Conservation (phyloP, 2,797 vertebrate genomes). For the Neostethus bicornis region DNA sequence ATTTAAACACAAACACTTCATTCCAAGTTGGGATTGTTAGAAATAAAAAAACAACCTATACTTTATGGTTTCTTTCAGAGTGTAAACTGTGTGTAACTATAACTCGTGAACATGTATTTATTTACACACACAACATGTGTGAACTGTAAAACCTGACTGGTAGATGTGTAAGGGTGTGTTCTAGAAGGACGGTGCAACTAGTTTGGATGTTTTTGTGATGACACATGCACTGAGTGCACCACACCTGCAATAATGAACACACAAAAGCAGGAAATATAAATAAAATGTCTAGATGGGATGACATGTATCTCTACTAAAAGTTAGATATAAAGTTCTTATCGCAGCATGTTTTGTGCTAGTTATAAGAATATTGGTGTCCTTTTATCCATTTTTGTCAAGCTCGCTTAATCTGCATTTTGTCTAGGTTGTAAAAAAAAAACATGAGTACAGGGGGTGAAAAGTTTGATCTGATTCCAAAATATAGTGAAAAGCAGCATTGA, state of each 20-base stretch:
- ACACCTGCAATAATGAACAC: not conserved
- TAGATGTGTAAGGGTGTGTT: not conserved
- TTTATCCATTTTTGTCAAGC: not conserved
- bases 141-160: not conserved
- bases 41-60: not conserved
- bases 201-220: not conserved
- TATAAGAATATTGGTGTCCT: not conserved
- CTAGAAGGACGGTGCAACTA: not conserved
- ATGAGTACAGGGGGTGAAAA: not conserved
- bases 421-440: not conserved
- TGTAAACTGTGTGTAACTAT: not conserved
- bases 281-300: not conserved
- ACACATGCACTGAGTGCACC: not conserved
- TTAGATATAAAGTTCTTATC: not conserved
- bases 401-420: not conserved
- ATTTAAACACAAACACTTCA: not conserved
- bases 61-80: too few relatives aligned
- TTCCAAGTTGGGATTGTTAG: not conserved
- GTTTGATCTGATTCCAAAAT: conserved; percentile 9
- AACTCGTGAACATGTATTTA: not conserved
- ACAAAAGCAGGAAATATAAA: not conserved
- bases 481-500: not conserved
- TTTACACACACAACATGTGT: not conserved
- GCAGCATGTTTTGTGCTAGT: not conserved
- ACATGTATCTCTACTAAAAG: not conserved